Evolutionary conservation across 2,888 invertebrate genomes (phyloP).

Genomic region (Colostygia pectinataria): DNA sequence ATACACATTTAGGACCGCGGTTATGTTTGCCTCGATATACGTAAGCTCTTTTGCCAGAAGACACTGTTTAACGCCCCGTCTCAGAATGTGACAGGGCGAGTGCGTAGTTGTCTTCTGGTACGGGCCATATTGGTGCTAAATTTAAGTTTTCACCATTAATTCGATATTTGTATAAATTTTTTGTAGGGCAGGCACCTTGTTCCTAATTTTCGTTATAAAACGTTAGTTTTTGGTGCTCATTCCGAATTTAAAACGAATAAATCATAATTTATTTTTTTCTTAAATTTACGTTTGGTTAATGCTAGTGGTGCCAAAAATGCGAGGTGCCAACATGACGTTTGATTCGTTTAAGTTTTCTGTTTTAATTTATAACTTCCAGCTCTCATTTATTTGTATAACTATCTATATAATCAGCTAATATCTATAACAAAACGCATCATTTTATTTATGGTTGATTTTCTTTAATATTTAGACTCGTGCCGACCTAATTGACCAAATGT

Average conservation of each 20-base stretch:
- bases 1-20: constrained; percentile 41
- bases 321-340: constrained; percentile 66
- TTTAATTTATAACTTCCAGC: constrained; percentile 24
- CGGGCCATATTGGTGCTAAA: constrained; percentile 57
- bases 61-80: background rate
- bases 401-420: constrained; percentile 6
- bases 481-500: background rate
- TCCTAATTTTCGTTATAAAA: constrained; percentile 54
- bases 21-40: constrained; percentile 45
- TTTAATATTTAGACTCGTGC: background rate
- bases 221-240: constrained; percentile 59
- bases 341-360: constrained; percentile 28
- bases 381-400: constrained; percentile 13
- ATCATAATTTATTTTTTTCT: constrained; percentile 38
- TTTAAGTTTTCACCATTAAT: constrained; percentile 44
- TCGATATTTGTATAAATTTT: constrained; percentile 38
- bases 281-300: constrained; percentile 46
- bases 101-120: background rate
- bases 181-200: constrained; percentile 48
- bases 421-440: constrained; percentile 16
- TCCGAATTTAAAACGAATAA: constrained; percentile 43
- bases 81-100: background rate
- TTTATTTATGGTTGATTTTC: background rate
- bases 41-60: constrained; percentile 33
- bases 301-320: constrained; percentile 74